Evolutionary conservation across 2,797 vertebrate species (phyloP), one percentile per base, ranked within the genome.

Genomic region (Halcyon smyrnensis): DNA sequence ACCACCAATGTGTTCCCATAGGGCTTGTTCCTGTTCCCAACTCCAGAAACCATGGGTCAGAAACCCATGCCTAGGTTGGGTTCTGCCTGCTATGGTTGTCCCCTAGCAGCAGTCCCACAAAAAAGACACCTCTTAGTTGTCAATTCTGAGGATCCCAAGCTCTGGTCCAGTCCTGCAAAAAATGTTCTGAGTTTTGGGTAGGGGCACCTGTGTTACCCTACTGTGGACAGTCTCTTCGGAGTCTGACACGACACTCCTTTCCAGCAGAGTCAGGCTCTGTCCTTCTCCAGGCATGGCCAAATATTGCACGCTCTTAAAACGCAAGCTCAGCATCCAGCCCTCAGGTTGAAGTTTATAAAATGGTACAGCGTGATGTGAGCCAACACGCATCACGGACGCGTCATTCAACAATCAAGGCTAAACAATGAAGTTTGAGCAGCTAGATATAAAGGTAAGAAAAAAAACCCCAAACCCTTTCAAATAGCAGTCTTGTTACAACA

Each of bases 1-100:
- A 63, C 50, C 54, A 67, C 17, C 1, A 0, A 2, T 12, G 9
- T 1, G 0, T 0, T 1, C 28, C 36, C 67, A 34, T 0, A 0
- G 54, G 53, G 15, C 25, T 89, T 60, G 46, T 11, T 89, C 18
- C 56, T 60, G 10, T 53, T 77, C 76, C 23, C 60, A 46, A 0
- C 12, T 65, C 53, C 41, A 30, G 16, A 43, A 43, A 43, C 41
- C 16, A 18, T 18, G 41, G 41, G 41, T 43, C 41, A 43, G 12
- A 50, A 14, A 25, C 9, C 46, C 28, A 2, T 13, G 28, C 24
- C 17, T 2, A 9, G 23, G 34, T 8, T 34, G 62, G 34, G 36
- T 43, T 74, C n/a, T 75, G 48, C 32, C 3, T 48, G 16, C 32
- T 34, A 8, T 0, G 0, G 16, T 51, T 77, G 48, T 24, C 10